Conservation (phyloP, 2,797 vertebrate genomes). For the Meda fulgida region DNA sequence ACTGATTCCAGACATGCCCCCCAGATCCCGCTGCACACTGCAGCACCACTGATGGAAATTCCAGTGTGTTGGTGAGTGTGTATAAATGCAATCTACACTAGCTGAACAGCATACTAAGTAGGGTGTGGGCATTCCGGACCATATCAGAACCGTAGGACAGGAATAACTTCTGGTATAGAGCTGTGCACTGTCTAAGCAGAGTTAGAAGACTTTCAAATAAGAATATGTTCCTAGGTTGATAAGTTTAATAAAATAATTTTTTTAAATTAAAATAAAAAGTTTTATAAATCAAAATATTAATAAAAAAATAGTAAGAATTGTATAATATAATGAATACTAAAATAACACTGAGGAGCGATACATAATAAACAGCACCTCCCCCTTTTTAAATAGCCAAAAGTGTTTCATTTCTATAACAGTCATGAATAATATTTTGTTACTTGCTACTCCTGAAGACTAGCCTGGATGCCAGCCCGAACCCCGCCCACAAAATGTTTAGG, state of each 20-base stretch:
- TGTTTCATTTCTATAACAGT: background rate
- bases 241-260: background rate
- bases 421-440: background rate
- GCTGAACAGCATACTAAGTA: slow-evolving; percentile 22
- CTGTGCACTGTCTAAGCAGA: background rate
- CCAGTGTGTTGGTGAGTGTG: slow-evolving; percentile 26
- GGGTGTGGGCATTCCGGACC: slow-evolving; percentile 1
- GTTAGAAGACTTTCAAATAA: background rate
- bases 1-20: slow-evolving; percentile 53
- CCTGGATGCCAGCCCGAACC: no score
- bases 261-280: no score
- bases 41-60: slow-evolving; percentile 40
- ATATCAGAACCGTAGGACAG: background rate
- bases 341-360: background rate
- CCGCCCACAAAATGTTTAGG: no score
- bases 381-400: background rate
- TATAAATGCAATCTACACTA: slow-evolving; percentile 33
- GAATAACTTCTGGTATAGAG: background rate
- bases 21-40: slow-evolving; percentile 44
- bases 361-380: background rate
- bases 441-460: background rate
- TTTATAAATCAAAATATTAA: background rate
- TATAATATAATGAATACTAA: background rate
- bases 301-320: background rate
- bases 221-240: background rate